Percentiles rank a stretch among this genome's conserved stretches.
phyloP scores from a whole-genome alignment of 2,888 invertebrate species.

The Cheilosia pagana region DNA sequence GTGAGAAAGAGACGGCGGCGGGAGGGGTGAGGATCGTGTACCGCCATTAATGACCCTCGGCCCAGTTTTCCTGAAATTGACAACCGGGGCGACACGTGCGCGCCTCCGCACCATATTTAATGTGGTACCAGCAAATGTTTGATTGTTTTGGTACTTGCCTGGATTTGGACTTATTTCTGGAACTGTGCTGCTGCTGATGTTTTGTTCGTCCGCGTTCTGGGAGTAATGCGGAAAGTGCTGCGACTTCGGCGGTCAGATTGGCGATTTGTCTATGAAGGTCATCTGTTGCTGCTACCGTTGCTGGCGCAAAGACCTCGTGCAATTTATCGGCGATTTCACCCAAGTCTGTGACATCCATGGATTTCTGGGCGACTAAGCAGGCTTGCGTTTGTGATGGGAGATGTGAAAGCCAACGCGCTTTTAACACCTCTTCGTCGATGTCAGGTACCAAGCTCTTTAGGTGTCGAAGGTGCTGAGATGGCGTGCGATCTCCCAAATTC shows the following conservation, averaged over 20 bases:
- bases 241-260: constrained; percentile 4
- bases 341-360: too few species aligned
- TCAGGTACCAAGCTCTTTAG: constrained; percentile 1
- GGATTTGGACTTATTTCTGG: background rate
- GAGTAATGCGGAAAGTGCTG: background rate
- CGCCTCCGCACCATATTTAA: background rate
- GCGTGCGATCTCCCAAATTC: constrained; percentile 38
- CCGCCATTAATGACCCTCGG: constrained; percentile 29
- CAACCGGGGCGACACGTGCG: background rate
- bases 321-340: background rate
- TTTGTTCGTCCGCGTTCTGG: too few species aligned
- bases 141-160: constrained; percentile 12
- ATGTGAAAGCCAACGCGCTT: constrained; percentile 22
- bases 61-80: constrained; percentile 19
- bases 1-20: background rate
- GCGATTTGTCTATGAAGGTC: constrained; percentile 17
- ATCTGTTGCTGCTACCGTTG: background rate
- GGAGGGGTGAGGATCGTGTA: constrained; percentile 12
- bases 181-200: background rate
- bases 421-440: constrained; percentile 18
- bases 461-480: constrained; percentile 40
- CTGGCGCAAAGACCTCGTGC: background rate
- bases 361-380: background rate
- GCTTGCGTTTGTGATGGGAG: background rate
- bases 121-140: too few species aligned